phyloP scores from a whole-genome alignment of 2,888 invertebrate genomes.

The Baronia brevicornis region DNA sequence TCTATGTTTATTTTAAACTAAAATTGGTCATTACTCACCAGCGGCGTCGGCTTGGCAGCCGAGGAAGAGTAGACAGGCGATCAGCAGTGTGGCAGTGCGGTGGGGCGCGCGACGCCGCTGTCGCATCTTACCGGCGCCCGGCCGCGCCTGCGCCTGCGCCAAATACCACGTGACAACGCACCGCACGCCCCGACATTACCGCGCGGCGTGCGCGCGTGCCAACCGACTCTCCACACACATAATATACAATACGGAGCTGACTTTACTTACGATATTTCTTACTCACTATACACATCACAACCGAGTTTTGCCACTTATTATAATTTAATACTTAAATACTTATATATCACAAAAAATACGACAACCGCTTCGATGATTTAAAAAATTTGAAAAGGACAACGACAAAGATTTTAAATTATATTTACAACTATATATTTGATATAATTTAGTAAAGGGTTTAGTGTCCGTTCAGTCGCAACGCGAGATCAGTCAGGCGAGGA shows the following conservation, averaged over 20 bases:
- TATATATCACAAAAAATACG: slow-evolving; percentile 71
- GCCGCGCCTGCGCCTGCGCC: slow-evolving; percentile 64
- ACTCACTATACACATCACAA: slow-evolving; percentile 72
- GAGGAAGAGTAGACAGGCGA: slow-evolving; percentile 63
- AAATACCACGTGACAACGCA: slow-evolving; percentile 59
- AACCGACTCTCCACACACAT: slow-evolving; percentile 23
- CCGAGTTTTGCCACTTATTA: slow-evolving; percentile 71
- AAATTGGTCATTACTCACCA: slow-evolving; percentile 45
- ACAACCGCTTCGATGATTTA: slow-evolving; percentile 72
- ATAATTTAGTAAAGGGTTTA: slow-evolving; percentile 22
- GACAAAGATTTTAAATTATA: slow-evolving; percentile 29
- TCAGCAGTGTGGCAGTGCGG: slow-evolving; percentile 64
- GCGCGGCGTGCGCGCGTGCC: slow-evolving; percentile 48
- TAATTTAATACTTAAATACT: slow-evolving; percentile 28
- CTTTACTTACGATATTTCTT: slow-evolving; percentile 60
- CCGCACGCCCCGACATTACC: slow-evolving; percentile 53
- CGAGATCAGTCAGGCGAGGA: slow-evolving; percentile 28
- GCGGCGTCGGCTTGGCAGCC: slow-evolving; percentile 61
- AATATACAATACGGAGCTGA: slow-evolving; percentile 16
- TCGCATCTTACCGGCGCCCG: slow-evolving; percentile 73
- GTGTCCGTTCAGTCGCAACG: slow-evolving; percentile 24
- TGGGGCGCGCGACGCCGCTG: slow-evolving; percentile 64
- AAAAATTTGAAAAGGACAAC: slow-evolving; percentile 59
- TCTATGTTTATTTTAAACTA: slow-evolving; percentile 5
- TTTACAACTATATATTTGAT: slow-evolving; percentile 24